Conservation (phyloP, 2,888 invertebrate species). For the Bruchidius siliquastri region DNA sequence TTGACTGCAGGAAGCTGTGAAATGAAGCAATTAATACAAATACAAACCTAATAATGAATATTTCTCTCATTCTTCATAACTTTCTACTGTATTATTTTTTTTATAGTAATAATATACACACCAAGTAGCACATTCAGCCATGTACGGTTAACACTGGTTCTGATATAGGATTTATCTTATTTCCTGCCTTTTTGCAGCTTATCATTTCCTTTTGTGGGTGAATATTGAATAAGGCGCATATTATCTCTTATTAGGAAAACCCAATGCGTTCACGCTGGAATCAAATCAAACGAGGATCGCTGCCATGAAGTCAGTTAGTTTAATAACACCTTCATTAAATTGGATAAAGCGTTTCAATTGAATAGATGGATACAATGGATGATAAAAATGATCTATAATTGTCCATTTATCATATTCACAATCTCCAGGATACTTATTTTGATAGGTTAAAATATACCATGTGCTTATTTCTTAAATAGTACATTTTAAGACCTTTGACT, state of each 20-base stretch:
- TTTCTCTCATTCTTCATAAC: not conserved
- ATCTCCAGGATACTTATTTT: too few species aligned
- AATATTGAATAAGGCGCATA: not conserved
- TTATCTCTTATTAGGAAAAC: not conserved
- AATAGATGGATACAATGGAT: not conserved
- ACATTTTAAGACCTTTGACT: too few species aligned
- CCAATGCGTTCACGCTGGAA: not conserved
- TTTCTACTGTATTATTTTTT: not conserved
- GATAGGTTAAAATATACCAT: too few species aligned
- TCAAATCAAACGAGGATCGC: not conserved
- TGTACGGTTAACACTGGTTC: not conserved
- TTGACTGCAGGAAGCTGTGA: not conserved
- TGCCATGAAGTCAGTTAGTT: not conserved
- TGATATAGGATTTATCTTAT: not conserved
- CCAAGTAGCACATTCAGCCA: not conserved
- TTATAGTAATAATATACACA: not conserved
- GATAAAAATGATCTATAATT: not conserved
- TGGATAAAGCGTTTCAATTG: not conserved
- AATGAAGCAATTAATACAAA: not conserved
- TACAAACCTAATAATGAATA: not conserved
- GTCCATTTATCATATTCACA: too few species aligned
- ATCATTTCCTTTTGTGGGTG: not conserved
- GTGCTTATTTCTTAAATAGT: too few species aligned
- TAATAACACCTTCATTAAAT: not conserved
- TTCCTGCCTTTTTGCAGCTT: not conserved